Evolutionary conservation across 2,888 invertebrate species (phyloP).

Genomic region (Eueremaeus valkanovi): DNA sequence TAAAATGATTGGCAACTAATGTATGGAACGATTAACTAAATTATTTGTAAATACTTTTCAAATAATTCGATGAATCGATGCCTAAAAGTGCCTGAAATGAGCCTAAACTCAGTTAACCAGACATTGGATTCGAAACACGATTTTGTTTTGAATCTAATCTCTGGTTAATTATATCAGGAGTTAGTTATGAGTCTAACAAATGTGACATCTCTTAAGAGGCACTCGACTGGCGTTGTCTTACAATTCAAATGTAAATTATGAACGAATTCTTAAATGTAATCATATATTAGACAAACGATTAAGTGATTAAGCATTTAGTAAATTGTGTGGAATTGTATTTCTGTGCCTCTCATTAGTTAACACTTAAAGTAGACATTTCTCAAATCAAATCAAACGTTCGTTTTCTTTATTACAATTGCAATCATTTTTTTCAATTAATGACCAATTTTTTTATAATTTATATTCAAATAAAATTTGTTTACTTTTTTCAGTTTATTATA

Average conservation of each 20-base stretch:
- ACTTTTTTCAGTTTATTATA: background rate
- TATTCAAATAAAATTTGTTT: background rate
- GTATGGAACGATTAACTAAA: background rate
- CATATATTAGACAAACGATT: slow-evolving; percentile 15
- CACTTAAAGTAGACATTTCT: background rate
- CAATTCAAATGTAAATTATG: slow-evolving; percentile 15
- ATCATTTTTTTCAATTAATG: background rate
- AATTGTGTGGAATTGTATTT: slow-evolving; percentile 32
- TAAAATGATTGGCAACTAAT: slow-evolving; percentile 17
- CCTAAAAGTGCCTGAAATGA: slow-evolving; percentile 31
- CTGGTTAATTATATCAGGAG: background rate
- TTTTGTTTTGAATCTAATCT: background rate
- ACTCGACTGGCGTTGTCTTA: slow-evolving; percentile 20
- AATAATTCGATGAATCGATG: background rate
- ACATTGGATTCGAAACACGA: background rate
- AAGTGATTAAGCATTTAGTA: slow-evolving; percentile 23
- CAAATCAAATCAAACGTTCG: background rate
- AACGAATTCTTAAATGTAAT: slow-evolving; percentile 24
- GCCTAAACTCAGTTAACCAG: background rate
- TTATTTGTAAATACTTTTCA: slow-evolving; percentile 2
- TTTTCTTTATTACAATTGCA: background rate
- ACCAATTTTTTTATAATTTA: slow-evolving; percentile 20
- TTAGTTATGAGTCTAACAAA: background rate
- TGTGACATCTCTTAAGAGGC: slow-evolving; percentile 3
- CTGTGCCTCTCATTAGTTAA: slow-evolving; percentile 14